A percentile compares a stretch with the other conserved stretches of the same genome.
Evolutionary conservation across 2,113 vertebrate species (phyloP).

Genomic region (Anhinga rufa): DNA sequence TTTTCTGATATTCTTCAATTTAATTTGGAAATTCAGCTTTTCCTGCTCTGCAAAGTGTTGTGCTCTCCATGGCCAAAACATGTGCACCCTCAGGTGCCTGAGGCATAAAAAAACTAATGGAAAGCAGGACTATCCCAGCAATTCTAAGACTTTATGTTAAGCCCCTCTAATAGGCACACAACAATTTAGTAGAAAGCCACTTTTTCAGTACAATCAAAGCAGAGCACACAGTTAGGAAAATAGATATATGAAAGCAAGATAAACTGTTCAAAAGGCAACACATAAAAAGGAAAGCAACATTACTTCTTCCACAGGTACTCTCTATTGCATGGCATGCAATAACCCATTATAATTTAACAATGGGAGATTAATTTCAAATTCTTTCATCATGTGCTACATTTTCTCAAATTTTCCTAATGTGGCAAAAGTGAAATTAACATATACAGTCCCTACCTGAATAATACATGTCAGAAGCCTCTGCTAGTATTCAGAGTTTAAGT

Average conservation of each 20-base stretch:
- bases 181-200: neutral
- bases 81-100: neutral
- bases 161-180: neutral
- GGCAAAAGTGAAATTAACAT: neutral
- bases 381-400: neutral
- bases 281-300: neutral
- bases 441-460: neutral
- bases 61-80: neutral
- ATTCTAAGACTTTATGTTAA: neutral
- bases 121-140: neutral
- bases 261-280: neutral
- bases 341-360: neutral
- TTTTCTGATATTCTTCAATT: neutral
- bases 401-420: neutral
- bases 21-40: neutral
- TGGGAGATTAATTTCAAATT: neutral
- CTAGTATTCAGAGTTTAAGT: neutral
- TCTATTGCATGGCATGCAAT: neutral
- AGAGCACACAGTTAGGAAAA: neutral
- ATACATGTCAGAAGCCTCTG: neutral
- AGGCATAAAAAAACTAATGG: neutral
- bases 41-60: neutral
- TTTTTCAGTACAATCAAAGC: neutral
- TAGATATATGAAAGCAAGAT: neutral
- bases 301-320: neutral